These are phyloP conservation scores for Cataglyphis altisquamis DNA, from an alignment of 2,888 invertebrate species.

Conservation along the genomic window DNA sequence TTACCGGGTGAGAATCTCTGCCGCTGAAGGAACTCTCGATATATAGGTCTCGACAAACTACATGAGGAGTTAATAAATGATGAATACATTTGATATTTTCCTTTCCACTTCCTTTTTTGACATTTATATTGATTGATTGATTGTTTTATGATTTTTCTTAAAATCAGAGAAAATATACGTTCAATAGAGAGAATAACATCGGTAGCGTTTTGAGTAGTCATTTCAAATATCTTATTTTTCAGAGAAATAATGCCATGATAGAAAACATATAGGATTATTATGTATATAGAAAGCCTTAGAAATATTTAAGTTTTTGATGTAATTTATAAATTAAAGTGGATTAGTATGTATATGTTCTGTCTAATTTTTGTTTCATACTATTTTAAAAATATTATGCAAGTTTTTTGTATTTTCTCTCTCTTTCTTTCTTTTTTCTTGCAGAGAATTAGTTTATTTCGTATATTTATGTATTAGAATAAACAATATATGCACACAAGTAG, in stretches of 20 bases:
- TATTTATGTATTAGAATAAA: background rate
- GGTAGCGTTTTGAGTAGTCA: too few relatives aligned
- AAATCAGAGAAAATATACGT: background rate
- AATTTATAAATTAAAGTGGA: background rate
- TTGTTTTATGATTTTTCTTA: background rate
- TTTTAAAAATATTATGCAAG: background rate
- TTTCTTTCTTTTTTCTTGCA: too few relatives aligned
- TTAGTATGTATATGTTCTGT: too few relatives aligned
- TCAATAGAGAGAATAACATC: background rate
- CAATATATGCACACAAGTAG: background rate
- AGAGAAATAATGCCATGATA: background rate
- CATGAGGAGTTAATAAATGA: conserved; percentile 74
- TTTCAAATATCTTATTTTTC: background rate
- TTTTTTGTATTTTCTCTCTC: background rate
- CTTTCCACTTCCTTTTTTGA: conserved; percentile 28
- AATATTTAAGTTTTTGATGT: background rate
- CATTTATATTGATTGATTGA: conserved; percentile 22
- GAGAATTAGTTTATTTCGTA: background rate
- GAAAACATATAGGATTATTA: background rate
- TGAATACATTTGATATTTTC: conserved; percentile 37
- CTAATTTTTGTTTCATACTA: background rate
- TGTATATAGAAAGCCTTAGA: background rate
- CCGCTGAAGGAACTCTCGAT: conserved; percentile 43
- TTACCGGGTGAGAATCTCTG: conserved; percentile 1
- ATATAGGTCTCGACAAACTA: conserved; percentile 67